phyloP scores from a whole-genome alignment of 2,113 vertebrate species.

The Pica pica region DNA sequence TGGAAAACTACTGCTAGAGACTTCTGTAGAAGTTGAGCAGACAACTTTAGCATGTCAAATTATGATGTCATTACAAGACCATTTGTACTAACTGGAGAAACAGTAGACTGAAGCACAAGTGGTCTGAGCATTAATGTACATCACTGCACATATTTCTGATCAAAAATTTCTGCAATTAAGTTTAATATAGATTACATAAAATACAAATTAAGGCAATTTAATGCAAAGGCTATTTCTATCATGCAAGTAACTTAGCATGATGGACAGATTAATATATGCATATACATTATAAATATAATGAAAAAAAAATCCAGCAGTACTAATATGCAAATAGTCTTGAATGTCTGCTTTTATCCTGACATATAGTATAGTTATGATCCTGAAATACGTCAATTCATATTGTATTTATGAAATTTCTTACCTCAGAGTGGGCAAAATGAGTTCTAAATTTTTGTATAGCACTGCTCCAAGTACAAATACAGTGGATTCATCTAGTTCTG shows the following conservation, averaged over 20 bases:
- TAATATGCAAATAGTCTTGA: not conserved
- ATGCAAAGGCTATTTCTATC: not conserved
- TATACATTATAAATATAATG: not conserved
- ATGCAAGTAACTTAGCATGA: not conserved
- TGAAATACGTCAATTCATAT: not conserved
- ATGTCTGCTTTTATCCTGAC: not conserved
- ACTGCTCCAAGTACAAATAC: conserved; percentile 97
- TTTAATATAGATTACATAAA: not conserved
- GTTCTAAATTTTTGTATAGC: conserved; percentile 97
- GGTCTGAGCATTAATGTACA: not conserved
- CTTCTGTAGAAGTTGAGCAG: not conserved
- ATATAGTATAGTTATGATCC: not conserved
- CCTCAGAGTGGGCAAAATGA: conserved; percentile 96
- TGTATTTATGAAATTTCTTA: conserved; percentile 70
- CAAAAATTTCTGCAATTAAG: not conserved
- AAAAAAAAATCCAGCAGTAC: not conserved
- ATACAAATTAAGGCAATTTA: not conserved
- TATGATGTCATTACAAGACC: not conserved
- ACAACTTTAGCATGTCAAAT: not conserved
- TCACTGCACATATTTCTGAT: not conserved
- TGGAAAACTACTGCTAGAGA: not conserved
- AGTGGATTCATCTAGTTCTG: conserved; percentile 92
- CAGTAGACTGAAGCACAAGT: not conserved
- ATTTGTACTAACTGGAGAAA: not conserved
- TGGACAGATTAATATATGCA: not conserved